Base-by-base conservation (phyloP, 2,113 vertebrate genomes). In the Hippocampus guttulatus region DNA sequence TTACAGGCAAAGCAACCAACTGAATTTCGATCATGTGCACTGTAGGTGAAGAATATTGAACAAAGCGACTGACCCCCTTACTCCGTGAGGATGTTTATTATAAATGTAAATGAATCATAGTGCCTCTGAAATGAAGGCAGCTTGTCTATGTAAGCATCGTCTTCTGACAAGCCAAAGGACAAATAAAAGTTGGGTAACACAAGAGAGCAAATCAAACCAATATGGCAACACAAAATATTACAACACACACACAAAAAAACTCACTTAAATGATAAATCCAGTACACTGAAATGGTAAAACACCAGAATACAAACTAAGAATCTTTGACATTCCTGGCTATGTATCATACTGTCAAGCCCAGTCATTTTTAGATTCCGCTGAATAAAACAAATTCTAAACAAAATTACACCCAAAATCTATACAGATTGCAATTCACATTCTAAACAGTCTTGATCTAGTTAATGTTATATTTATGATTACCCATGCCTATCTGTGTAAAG, bases 71-170 rank as follows among this genome's bases (percentile, higher is more conserved):
- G n/a, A 0, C 5, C 52, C 72, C 81, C 49, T 0, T 47, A 27
- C 73, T 75, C 66, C 58, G 2, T 51, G 73, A 73, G 43, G 45
- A 68, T 61, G 23, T 75, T 69, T 63, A 88, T 93, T 88, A 64
- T 95, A 95, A 95, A 95, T 95, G 94, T 91, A 73, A 92, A 92
- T 47, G 81, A 92, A 85, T 96, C 95, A 92, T 91, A 91, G 90
- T 88, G 90, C 91, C 93, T 94, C 90, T 93, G 94, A 95, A 95
- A 96, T 80, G 84, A 86, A 87, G 94, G 93, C 88, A 94, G 94
- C 92, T 94, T 97, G 93, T 90, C 94, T 95, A 93, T 75, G 94
- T 93, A 96, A 91, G 92, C 93, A 93, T 94, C 94, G 76, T 94
- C 95, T 91, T 95, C 95, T 93, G 92, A 95, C 92, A 92, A 93